Base-by-base conservation (phyloP, 2,888 invertebrate genomes). In the Pandemis cinnamomeana region DNA sequence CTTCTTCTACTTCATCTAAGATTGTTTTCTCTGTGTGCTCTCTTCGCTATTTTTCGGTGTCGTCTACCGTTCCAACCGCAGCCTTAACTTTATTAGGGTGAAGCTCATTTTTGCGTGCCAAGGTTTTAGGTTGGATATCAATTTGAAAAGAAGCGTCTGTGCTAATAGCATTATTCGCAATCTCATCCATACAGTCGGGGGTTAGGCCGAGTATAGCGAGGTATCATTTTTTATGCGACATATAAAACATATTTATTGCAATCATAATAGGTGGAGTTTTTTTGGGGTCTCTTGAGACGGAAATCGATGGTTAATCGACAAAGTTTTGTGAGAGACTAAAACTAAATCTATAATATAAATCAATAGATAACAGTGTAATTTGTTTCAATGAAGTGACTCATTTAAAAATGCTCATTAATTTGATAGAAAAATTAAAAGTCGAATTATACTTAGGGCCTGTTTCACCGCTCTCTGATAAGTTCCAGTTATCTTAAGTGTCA, bases 201-300 rank as follows among this genome's bases (percentile, higher is more conserved):
- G 92, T 90, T 90, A 91, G 89, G 90, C 89, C 89, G 89, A 87
- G 90, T 89, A 90, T 87, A 86, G 86, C 84, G 89, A 86, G 90
- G 89, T 91, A 93, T 93, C 88, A 91, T 91, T 93, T 93, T 93
- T 93, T 94, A 93, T 93, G 91, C 87, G 89, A 91, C 93, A 91
- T 93, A 94, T 94, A 94, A 94, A 94, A 93, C 94, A 93, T 94
- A 94, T 93, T 94, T 94, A 94, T 93, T 89, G 89, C 92, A 90
- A 91, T 92, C 90, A 91, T 93, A 92, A 93, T 91, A 91, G 93
- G 86, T 86, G 83, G 90, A 92, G 90, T 91, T 92, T 88, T 89
- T 87, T 86, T 89, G 84, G 85, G 86, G 86, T 87, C 86, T 91
- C 89, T 91, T 91, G 87, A 87, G 83, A 87, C 87, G 90, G 90